These are phyloP conservation scores for Agrotis exclamationis DNA, from an alignment of 2,888 invertebrate species.

Conservation along the genomic window DNA sequence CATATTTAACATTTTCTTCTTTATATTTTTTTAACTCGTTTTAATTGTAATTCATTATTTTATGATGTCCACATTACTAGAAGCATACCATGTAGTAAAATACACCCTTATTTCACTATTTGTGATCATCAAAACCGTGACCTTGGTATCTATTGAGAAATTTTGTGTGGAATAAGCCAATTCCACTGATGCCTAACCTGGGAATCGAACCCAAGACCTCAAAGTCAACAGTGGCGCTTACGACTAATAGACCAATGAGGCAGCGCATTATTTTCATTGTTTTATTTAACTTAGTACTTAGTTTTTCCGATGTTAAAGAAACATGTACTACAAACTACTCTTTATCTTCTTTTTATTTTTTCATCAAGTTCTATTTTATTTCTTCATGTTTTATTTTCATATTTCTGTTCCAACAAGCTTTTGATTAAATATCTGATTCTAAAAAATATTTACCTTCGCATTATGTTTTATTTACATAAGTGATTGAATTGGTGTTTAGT, in stretches of 20 bases:
- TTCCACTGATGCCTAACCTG: too few species aligned
- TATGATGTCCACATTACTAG: background rate
- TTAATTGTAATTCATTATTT: constrained; percentile 5
- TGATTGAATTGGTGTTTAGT: background rate
- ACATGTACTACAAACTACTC: background rate
- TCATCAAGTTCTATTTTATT: background rate
- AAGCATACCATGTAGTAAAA: too few species aligned
- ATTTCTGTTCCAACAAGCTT: background rate
- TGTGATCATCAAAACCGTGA: too few species aligned
- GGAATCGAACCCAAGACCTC: too few species aligned
- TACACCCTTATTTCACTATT: too few species aligned
- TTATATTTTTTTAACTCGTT: background rate
- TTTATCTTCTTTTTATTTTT: background rate
- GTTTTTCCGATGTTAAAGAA: background rate
- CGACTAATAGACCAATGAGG: too few species aligned
- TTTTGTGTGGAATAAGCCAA: too few species aligned
- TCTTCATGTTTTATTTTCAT: background rate
- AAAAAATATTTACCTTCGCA: background rate
- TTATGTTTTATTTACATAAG: background rate
- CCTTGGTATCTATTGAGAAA: too few species aligned
- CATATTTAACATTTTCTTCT: background rate
- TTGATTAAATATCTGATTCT: background rate
- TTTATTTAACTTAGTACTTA: too few species aligned
- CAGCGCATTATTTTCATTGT: too few species aligned
- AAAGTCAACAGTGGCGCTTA: too few species aligned